Evolutionary conservation across 2,888 invertebrate genomes (phyloP).

Genomic region (Gordius sp.): DNA sequence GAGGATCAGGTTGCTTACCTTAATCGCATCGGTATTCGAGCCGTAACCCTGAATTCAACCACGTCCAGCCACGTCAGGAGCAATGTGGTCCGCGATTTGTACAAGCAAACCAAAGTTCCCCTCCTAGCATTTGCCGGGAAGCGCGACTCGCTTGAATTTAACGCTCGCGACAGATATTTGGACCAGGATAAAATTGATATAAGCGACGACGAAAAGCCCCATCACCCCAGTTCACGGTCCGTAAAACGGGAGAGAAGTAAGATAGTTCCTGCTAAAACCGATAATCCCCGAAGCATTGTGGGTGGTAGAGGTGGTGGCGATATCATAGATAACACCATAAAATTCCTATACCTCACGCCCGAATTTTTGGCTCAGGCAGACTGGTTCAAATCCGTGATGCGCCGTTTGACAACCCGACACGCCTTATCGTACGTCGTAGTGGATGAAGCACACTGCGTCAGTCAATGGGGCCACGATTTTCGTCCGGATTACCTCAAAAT

Average conservation of each 20-base stretch:
- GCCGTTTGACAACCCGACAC: conserved; percentile 43
- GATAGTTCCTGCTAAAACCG: background rate
- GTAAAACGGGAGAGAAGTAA: background rate
- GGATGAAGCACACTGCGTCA: conserved; percentile 91
- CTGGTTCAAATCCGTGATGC: background rate
- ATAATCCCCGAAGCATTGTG: background rate
- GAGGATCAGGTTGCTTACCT: conserved; percentile 74
- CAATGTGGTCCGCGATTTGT: conserved; percentile 35
- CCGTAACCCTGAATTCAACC: conserved; percentile 74
- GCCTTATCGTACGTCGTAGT: conserved; percentile 66
- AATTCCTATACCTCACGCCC: conserved; percentile 75
- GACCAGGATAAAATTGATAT: conserved; percentile 12
- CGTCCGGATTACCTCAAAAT: conserved; percentile 65
- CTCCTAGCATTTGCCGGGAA: background rate
- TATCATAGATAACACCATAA: conserved; percentile 35
- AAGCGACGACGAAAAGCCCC: background rate
- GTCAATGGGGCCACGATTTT: conserved; percentile 97
- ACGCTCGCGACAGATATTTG: background rate
- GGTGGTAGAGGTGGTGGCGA: too few species aligned
- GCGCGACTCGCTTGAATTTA: too few species aligned
- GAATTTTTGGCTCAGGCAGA: conserved; percentile 54
- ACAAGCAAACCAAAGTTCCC: background rate
- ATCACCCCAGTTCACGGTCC: background rate
- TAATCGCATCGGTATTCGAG: conserved; percentile 44
- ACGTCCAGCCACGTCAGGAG: conserved; percentile 44